Evolutionary conservation across 2,113 vertebrate genomes (phyloP).

Genomic region (Cyprinodon brontotheroides): DNA sequence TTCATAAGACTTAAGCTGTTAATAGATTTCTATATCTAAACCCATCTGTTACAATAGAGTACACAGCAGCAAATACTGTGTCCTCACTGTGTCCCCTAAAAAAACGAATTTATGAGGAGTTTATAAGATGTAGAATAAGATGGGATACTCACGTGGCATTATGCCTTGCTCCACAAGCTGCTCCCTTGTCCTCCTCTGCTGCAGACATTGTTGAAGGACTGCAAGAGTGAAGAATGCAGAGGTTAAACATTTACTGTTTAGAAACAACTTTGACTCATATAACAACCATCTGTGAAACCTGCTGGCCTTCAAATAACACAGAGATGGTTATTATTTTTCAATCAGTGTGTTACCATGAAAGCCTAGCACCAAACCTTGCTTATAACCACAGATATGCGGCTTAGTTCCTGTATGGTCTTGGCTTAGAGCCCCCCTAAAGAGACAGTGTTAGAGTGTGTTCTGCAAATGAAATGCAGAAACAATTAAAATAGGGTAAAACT

Average conservation of each 20-base stretch:
- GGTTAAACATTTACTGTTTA: conserved; percentile 25
- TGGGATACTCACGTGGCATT: conserved; percentile 91
- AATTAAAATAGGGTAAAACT: conserved; percentile 35
- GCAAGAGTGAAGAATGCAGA: conserved; percentile 56
- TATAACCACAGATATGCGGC: conserved; percentile 57
- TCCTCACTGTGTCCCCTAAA: too few species aligned
- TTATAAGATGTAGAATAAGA: background rate
- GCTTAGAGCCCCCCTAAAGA: conserved; percentile 13
- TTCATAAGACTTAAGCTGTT: background rate
- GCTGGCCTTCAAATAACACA: conserved; percentile 49
- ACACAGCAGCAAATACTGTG: background rate
- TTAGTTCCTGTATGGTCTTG: conserved; percentile 63
- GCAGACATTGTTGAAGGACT: conserved; percentile 95
- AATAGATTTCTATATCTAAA: background rate
- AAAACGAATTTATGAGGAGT: too few species aligned
- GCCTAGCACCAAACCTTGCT: conserved; percentile 21
- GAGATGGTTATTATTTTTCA: conserved; percentile 45
- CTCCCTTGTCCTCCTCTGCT: conserved; percentile 93
- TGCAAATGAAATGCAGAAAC: conserved; percentile 41
- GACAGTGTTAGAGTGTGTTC: conserved; percentile 28
- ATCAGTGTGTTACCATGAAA: conserved; percentile 23
- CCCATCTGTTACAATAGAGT: background rate
- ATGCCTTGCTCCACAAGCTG: conserved; percentile 97
- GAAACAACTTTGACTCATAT: conserved; percentile 40
- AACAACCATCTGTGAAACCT: conserved; percentile 39